Evolutionary conservation across 2,888 invertebrate species (phyloP), one percentile per base, ranked within the genome.

Genomic region (Slavum lentiscoides): DNA sequence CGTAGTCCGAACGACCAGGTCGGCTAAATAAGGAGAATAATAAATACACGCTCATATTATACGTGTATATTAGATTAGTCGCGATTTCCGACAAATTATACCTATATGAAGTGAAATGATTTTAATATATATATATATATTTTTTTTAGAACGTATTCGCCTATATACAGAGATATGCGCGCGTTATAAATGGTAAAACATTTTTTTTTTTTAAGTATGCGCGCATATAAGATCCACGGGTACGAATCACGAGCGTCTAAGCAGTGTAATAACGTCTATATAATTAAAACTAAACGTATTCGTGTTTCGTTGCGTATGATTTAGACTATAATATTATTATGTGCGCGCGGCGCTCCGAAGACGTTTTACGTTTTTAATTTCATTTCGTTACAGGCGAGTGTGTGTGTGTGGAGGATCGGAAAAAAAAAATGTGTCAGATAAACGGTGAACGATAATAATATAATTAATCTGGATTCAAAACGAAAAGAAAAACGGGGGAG

Each of bases 401-500:
- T 19, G 49, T 43, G 30, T 30, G 30, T 30, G 30, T 30, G 30
- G 30, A 30, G 4, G 30, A 30, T 30, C 43, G 49, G 8, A 9
- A 59, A 9, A 59, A 21, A 59, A 59, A 59, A 59, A 21, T n/a
- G n/a, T 23, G 61, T 61, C 23, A 23, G 61, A 61, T 61, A 23
- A 64, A 67, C 58, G 43, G 23, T 15, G 75, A 67, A 43, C 43
- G 43, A 19, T 8, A 17, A 75, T 6, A 23, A 67, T 67, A 43
- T 75, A 75, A 67, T 75, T 75, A 75, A 75, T 75, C 67, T 75
- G 59, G 75, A 75, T 75, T 58, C 58, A 23, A 8, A 19, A 23
- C 74, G 55, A 66, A 23, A 75, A 75, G 39, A 75, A 23, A 13
- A 59, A n/a, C 4, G n/a, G 58, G n/a, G 58, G 58, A 11, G 58